phyloP scores from a whole-genome alignment of 1,140 invertebrate genomes.

The Zaprionus taronus region DNA sequence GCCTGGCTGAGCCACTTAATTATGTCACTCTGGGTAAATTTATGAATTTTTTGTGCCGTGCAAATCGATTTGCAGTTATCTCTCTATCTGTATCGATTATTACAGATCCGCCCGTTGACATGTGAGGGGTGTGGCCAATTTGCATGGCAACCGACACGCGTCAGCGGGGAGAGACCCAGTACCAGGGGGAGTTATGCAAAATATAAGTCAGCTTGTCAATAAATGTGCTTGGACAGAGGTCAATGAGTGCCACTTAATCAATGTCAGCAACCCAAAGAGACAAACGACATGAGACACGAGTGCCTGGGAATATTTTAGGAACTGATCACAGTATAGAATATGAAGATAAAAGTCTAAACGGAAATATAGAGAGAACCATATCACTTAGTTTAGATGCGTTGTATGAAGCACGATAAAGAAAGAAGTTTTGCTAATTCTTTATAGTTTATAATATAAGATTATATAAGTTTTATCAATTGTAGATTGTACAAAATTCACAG shows the following conservation, averaged over 20 bases:
- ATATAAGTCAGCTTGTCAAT: conserved; percentile 48
- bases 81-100: conserved; percentile 49
- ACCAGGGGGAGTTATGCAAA: conserved; percentile 55
- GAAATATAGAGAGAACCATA: no score
- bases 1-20: conserved; percentile 51
- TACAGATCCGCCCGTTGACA: conserved; percentile 54
- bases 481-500: no score
- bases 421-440: no score
- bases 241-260: conserved; percentile 74
- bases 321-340: no score
- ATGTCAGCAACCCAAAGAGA: conserved; percentile 31
- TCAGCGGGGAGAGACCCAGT: conserved; percentile 18
- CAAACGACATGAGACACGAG: background rate
- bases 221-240: conserved; percentile 76
- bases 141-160: conserved; percentile 71
- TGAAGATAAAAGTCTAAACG: no score
- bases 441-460: no score
- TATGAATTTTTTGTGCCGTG: conserved; percentile 62
- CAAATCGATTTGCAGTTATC: conserved; percentile 74
- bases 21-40: conserved; percentile 71
- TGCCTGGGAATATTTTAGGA: background rate
- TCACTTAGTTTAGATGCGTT: no score
- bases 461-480: no score
- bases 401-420: no score
- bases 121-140: conserved; percentile 73